Conservation (phyloP, 2,888 invertebrate genomes). For the Tenthredo amoena region DNA sequence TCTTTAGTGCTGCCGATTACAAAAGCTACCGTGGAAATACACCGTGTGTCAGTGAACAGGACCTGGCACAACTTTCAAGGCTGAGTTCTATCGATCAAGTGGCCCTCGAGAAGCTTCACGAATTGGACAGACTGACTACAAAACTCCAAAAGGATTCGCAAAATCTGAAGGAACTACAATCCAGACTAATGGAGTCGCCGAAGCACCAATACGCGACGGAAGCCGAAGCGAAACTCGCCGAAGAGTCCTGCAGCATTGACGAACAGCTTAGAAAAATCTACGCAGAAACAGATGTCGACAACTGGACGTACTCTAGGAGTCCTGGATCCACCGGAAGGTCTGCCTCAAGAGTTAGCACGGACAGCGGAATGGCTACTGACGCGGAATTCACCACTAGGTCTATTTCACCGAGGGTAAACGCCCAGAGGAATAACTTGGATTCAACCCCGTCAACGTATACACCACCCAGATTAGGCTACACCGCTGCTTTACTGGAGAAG, state of each 20-base stretch:
- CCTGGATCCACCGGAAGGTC: constrained; percentile 79
- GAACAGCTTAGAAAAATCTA: constrained; percentile 86
- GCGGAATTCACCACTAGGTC: constrained; percentile 80
- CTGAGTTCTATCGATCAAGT: constrained; percentile 89
- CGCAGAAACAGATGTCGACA: constrained; percentile 82
- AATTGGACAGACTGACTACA: constrained; percentile 87
- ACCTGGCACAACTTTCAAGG: constrained; percentile 87
- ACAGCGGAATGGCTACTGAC: constrained; percentile 82
- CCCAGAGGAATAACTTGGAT: constrained; percentile 71
- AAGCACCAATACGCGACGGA: constrained; percentile 79
- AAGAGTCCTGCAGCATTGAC: constrained; percentile 84
- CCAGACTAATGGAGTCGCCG: constrained; percentile 85
- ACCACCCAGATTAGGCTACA: constrained; percentile 81
- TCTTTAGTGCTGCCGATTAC: constrained; percentile 88
- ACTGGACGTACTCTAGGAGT: constrained; percentile 86
- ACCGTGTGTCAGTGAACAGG: constrained; percentile 88
- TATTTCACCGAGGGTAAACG: constrained; percentile 74
- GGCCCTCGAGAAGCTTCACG: constrained; percentile 88
- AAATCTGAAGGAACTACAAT: constrained; percentile 87
- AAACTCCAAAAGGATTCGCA: constrained; percentile 90
- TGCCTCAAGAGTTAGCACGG: constrained; percentile 78
- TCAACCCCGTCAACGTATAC: constrained; percentile 72
- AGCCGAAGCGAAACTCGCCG: constrained; percentile 82
- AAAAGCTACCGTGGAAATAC: constrained; percentile 89
- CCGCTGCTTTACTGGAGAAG: constrained; percentile 83